Percentiles rank a stretch among this genome's conserved stretches.
Conservation (phyloP, 2,888 invertebrate genomes). For the Drosophila stalkeri region DNA sequence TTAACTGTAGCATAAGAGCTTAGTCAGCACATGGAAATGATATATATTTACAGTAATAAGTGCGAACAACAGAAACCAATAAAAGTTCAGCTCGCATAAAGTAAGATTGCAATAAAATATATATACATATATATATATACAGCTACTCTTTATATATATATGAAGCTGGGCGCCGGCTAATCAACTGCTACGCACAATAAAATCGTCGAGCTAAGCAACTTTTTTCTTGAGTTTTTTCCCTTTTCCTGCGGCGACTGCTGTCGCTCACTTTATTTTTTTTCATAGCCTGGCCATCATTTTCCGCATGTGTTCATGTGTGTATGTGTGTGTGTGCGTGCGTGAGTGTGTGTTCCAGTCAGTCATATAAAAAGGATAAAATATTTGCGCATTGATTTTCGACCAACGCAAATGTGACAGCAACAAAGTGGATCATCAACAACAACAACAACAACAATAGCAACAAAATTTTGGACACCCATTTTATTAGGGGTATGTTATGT, state of each 20-base stretch:
- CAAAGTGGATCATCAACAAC: constrained; percentile 49
- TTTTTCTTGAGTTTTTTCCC: constrained; percentile 40
- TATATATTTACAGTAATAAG: constrained; percentile 10
- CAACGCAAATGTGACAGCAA: constrained; percentile 43
- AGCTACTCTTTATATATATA: not conserved
- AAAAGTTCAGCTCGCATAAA: constrained; percentile 37
- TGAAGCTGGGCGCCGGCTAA: constrained; percentile 45
- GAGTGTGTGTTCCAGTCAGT: constrained; percentile 24
- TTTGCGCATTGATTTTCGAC: constrained; percentile 71
- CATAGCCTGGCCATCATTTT: constrained; percentile 39
- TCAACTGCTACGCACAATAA: constrained; percentile 53
- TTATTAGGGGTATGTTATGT: constrained; percentile 68
- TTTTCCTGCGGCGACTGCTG: constrained; percentile 26
- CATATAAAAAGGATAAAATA: constrained; percentile 77
- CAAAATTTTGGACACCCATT: constrained; percentile 35
- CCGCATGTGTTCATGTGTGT: constrained; percentile 24
- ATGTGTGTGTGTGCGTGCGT: constrained; percentile 13
- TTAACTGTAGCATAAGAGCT: too few relatives aligned
- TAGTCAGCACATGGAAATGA: not conserved
- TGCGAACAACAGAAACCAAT: constrained; percentile 44
- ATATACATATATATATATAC: constrained; percentile 3
- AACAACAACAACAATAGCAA: constrained; percentile 8
- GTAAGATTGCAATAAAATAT: constrained; percentile 56
- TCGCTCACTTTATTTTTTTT: constrained; percentile 39
- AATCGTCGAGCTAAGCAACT: constrained; percentile 58